phyloP scores from a whole-genome alignment of 2,797 vertebrate genomes.

The Furcifer pardalis region DNA sequence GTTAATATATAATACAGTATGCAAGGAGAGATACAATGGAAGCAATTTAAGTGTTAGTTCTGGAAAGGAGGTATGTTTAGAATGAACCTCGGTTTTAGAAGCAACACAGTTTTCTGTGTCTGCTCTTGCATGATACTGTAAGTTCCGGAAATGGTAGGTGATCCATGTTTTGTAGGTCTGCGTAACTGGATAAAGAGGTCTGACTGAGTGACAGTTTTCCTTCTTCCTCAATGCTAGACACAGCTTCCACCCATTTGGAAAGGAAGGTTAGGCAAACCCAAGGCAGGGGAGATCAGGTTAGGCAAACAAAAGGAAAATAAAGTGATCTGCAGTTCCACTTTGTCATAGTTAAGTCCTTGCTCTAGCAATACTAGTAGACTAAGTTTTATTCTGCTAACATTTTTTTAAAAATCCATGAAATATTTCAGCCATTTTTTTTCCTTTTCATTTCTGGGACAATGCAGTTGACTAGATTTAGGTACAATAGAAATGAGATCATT shows the following conservation, averaged over 20 bases:
- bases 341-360: no score
- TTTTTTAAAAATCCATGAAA: no score
- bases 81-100: slow-evolving; percentile 43
- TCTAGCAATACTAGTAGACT: not conserved
- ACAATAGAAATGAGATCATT: no score
- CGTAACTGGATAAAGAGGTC: not conserved
- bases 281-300: not conserved
- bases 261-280: not conserved
- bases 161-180: not conserved
- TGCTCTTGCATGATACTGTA: not conserved
- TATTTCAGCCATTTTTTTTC: no score
- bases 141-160: not conserved
- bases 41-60: slow-evolving; percentile 46
- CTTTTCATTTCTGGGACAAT: no score
- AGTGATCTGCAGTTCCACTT: not conserved
- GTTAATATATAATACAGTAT: slow-evolving; percentile 65
- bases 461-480: no score
- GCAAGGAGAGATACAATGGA: slow-evolving; percentile 54
- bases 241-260: not conserved
- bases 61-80: slow-evolving; percentile 48
- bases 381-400: no score
- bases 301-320: not conserved
- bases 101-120: slow-evolving; percentile 28
- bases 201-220: not conserved
- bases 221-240: not conserved